phyloP scores from a whole-genome alignment of 2,113 vertebrate species.

The Elachura formosa region DNA sequence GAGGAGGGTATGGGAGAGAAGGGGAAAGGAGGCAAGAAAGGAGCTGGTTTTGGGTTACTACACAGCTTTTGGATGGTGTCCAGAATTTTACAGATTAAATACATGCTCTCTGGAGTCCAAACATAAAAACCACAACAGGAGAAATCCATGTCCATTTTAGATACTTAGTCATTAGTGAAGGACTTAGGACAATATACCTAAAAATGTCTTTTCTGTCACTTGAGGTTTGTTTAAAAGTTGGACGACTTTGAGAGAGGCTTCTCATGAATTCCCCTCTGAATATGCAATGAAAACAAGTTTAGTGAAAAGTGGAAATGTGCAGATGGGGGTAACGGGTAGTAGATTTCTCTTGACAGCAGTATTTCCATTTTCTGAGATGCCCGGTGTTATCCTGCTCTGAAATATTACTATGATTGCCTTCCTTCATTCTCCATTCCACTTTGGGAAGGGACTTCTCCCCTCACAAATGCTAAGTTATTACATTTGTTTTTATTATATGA shows the following conservation, averaged over 20 bases:
- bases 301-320: slow-evolving; percentile 68
- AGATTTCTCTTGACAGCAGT: slow-evolving; percentile 61
- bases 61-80: slow-evolving; percentile 63
- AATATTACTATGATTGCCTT: slow-evolving; percentile 49
- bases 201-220: slow-evolving; percentile 71
- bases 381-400: slow-evolving; percentile 9
- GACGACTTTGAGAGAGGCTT: slow-evolving; percentile 69
- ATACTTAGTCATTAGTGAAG: slow-evolving; percentile 50
- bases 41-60: slow-evolving; percentile 56
- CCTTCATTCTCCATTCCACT: neutral
- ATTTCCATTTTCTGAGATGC: slow-evolving; percentile 63
- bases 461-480: neutral
- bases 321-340: neutral
- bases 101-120: slow-evolving; percentile 56
- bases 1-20: neutral
- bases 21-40: neutral
- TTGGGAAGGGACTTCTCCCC: neutral
- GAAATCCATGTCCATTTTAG: slow-evolving; percentile 55
- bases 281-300: slow-evolving; percentile 76
- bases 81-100: slow-evolving; percentile 71
- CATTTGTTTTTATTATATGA: neutral
- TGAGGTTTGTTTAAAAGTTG: slow-evolving; percentile 75
- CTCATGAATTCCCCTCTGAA: slow-evolving; percentile 72
- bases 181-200: slow-evolving; percentile 60
- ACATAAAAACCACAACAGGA: slow-evolving; percentile 67